These are phyloP conservation scores for Cremastobaeus sp. DNA, from an alignment of 2,888 invertebrate species.

Conservation along the genomic window DNA sequence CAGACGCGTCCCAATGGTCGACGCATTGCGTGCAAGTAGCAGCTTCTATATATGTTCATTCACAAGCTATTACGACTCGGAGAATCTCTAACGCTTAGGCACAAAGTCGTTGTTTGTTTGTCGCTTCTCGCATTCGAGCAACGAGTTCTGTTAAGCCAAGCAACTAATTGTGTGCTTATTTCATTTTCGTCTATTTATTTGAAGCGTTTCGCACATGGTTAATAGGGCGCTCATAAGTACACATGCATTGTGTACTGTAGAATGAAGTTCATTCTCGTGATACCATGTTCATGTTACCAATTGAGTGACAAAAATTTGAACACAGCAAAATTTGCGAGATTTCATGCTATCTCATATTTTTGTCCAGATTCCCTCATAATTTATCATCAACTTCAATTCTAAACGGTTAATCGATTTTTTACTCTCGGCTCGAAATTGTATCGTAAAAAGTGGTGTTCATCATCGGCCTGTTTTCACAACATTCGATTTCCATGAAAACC, in stretches of 20 bases:
- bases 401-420: too few relatives aligned
- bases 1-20: conserved; percentile 62
- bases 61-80: conserved; percentile 37
- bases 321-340: too few relatives aligned
- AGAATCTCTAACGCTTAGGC: conserved; percentile 9
- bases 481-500: conserved; percentile 72
- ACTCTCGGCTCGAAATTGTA: conserved; percentile 18
- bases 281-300: too few relatives aligned
- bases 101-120: conserved; percentile 46
- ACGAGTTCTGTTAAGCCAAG: conserved; percentile 49
- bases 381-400: too few relatives aligned
- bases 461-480: conserved; percentile 66
- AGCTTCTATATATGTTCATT: conserved; percentile 38
- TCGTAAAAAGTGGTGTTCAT: conserved; percentile 56
- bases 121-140: conserved; percentile 48
- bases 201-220: conserved; percentile 27
- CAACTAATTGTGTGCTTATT: conserved; percentile 54
- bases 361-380: too few relatives aligned
- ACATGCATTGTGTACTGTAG: conserved; percentile 6
- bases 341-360: too few relatives aligned
- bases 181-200: conserved; percentile 50
- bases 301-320: too few relatives aligned
- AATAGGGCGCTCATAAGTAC: conserved; percentile 5
- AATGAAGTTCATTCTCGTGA: too few relatives aligned
- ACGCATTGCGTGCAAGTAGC: conserved; percentile 68